Base-by-base conservation (phyloP, 2,113 vertebrate species). In the Ondatra zibethicus region DNA sequence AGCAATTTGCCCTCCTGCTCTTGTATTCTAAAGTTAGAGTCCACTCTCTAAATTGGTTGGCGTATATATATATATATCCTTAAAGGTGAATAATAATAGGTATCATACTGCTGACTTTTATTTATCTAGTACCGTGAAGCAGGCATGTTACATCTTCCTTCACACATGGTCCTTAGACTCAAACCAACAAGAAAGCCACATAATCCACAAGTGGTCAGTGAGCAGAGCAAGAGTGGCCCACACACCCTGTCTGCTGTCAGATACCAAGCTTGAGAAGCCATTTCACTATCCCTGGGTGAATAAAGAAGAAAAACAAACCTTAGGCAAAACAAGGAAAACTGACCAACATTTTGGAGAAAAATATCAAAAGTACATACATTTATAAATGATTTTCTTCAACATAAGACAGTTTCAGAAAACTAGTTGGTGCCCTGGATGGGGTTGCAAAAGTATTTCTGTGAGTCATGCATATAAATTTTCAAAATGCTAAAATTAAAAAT, bases 351-450 rank as follows among this genome's bases (percentile, higher is more conserved):
- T 63, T 70, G 66, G 88, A 68, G n/a, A 42, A 70, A 95, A 70
- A 63, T 80, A 7, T 63, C 63, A 23, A 52, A 96, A 72, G 5
- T 61, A 5, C 27, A 63, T 42, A 63, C 7, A 47, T 92, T 78
- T 45, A 36, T 61, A 81, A 81, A 50, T 81, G 63, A 65, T 89
- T 91, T 91, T 70, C 19, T 77, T 42, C 1, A 88, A 75, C 33
- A 88, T 92, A 94, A 73, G 3, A 91, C 11, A 45, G 75, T 76
- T 96, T 97, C 72, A 86, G 88, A 89, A 97, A 92, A 68, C 14
- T 23, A 61, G 5, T 4, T 93, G 66, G 27, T 2, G 25, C 58
- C 4, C 5, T 85, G 31, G 36, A 6, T 4, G 76, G 17, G 13
- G 81, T 76, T 12, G 93, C 0, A 45, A 72, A 87, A 91, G 55